Evolutionary conservation across 2,888 invertebrate species (phyloP), one percentile per base, ranked within the genome.

Genomic region (Chironomus riparius): DNA sequence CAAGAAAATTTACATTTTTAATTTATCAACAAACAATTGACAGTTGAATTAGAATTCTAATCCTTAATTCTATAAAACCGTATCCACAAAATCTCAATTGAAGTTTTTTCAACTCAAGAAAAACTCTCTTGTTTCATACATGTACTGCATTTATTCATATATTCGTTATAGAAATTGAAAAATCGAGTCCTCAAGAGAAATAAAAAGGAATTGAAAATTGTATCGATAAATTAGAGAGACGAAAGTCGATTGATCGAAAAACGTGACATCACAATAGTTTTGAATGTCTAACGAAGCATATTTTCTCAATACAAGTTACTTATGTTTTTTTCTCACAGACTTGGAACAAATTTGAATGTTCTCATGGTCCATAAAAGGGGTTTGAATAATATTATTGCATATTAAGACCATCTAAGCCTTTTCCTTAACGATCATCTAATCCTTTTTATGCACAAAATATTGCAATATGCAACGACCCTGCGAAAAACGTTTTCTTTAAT

Each of bases 141-240:
- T 62, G 38, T 10, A 38, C 38, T 38, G 38, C 38, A 38, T 38
- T 38, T 38, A 38, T 38, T 38, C 38, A 38, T 38, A 7, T 38
- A 38, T 38, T 38, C 38, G 38, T 38, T 38, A 38, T 38, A 38
- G 38, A 38, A 38, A 38, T 38, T 38, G 38, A 38, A 38, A 38
- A 38, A 38, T 38, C 38, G 38, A 38, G 38, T 38, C 7, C 38
- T 38, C 38, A 38, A 70, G 70, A 70, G 70, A 70, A 12, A 70
- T 68, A 38, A 38, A 38, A 38, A 38, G 38, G 10, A 38, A 38
- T 38, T 38, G 38, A 38, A 38, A 68, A 68, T 68, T 68, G 68
- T 68, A 68, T 68, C 68, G 18, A 68, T 68, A 68, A 68, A 68
- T 68, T 68, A 68, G 47, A 68, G 68, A 28, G 68, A 68, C 12